Base-by-base conservation (phyloP, 1,140 invertebrate species). In the Drosophila albomicans region DNA sequence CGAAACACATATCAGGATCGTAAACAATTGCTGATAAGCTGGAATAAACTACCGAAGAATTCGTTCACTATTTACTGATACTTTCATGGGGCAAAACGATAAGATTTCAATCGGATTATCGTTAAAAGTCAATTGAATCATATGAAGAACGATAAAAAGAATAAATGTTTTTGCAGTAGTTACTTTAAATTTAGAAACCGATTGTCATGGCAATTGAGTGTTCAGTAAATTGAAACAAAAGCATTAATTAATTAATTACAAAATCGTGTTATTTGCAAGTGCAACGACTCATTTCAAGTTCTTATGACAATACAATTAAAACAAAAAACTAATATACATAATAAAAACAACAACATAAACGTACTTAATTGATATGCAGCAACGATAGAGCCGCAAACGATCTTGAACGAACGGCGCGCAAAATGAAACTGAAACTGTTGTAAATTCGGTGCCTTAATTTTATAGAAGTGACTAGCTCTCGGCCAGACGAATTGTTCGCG, bases 401-500 rank as follows among this genome's bases (percentile, higher is more conserved):
- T 62, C 76, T 69, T 89, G 74, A 89, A 56, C 68, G 70, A 1
- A 35, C 43, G 56, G 75, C 61, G 49, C 62, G 30, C 78, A 57
- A 89, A 85, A 52, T 61, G 62, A 80, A 68, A 88, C 85, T 88
- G 78, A 89, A 84, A 88, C 63, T 58, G 78, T 69, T 81, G 61
- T 62, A 51, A 74, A 64, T 67, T 49, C 58, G 62, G 25, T 75
- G 74, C 68, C 66, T 71, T 59, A 67, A 71, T 85, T 88, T 85
- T 88, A 89, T 88, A 89, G 68, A 64, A 16, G 30, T 71, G 59
- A 20, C 11, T 32, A 5, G 51, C 8, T 15, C 32, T 58, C 63
- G 43, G 15, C 5, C 65, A 25, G 10, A 54, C 20, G 13, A 56
- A 25, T 8, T 15, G 57, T 20, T 56, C 51, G 63, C 28, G 49